Conservation (phyloP, 1,140 invertebrate genomes). For the Drosophila fuyamai region DNA sequence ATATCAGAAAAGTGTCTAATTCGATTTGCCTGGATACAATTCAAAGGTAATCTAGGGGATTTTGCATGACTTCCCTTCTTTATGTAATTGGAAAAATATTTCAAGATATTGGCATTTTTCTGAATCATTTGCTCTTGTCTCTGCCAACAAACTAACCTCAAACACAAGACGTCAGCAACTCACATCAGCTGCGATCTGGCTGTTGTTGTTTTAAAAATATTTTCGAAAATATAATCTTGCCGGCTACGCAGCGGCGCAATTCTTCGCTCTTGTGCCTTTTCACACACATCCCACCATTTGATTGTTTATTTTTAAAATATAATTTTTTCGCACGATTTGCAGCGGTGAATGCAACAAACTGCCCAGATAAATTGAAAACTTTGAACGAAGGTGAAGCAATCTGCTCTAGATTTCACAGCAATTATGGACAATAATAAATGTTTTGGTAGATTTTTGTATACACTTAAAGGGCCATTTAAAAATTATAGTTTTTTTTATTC, state of each 20-base stretch:
- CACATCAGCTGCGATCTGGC: slow-evolving; percentile 35
- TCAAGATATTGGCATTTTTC: slow-evolving; percentile 11
- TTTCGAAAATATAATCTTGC: slow-evolving; percentile 72
- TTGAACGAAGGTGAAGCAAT: slow-evolving; percentile 6
- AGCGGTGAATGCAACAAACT: slow-evolving; percentile 21
- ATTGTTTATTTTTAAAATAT: slow-evolving; percentile 81
- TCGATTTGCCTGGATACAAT: slow-evolving; percentile 12
- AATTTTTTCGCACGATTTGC: slow-evolving; percentile 71
- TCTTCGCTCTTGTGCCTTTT: slow-evolving; percentile 8
- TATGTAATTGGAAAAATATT: slow-evolving; percentile 45
- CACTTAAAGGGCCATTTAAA: neutral
- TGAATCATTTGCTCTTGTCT: neutral
- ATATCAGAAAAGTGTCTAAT: slow-evolving; percentile 45
- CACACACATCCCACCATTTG: slow-evolving; percentile 24
- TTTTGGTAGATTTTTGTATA: too few species aligned
- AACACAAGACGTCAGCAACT: slow-evolving; percentile 43
- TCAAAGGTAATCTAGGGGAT: slow-evolving; percentile 4
- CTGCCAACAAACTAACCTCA: slow-evolving; percentile 31
- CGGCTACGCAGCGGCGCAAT: slow-evolving; percentile 50
- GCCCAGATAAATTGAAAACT: slow-evolving; percentile 8
- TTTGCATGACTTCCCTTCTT: slow-evolving; percentile 8
- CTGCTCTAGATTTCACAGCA: slow-evolving; percentile 7
- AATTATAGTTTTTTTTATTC: too few species aligned
- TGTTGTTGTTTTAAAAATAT: slow-evolving; percentile 73
- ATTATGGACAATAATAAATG: neutral